Evolutionary conservation across 1,140 invertebrate species (phyloP), one percentile per base, ranked within the genome.

Genomic region (Ceratina australensis): DNA sequence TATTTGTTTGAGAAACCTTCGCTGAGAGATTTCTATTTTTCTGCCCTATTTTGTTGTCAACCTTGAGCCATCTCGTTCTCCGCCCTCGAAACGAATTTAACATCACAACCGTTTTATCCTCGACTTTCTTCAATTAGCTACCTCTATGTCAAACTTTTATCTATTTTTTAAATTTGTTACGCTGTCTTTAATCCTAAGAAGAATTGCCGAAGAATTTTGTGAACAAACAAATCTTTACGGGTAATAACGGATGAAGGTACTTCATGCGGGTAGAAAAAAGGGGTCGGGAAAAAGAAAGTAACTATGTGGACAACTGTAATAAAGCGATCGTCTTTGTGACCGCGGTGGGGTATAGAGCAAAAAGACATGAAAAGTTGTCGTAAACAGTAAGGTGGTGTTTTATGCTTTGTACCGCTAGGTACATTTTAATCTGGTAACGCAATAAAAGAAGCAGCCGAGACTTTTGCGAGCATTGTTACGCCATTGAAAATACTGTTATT

Each of bases 1-100:
- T 56, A 77, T 74, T 86, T 86, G 61, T 83, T 82, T 79, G 78
- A 83, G 50, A n/a, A 12, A 42, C 13, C 33, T 57, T 79, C 26
- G 20, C 67, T 78, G 26, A 26, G 33, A 65, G n/a, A 72, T 66
- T 74, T 57, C 1, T 33, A 22, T 16, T 33, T 79, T 74, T 56
- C 56, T 60, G 69, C 56, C 57, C 66, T 12, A 22, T 50, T 79
- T 78, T 76, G 56, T 78, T 60, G 24, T 59, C 56, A 28, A 47
- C 26, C 42, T 60, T 49, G 22, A 22, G 12, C 72, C 5, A n/a
- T 49, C 18, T 26, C 18, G 3, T 18, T 20, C 26, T n/a, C 24
- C 24, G 22, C 28, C 13, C 1, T 8, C 4, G 33, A 50, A 7
- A 42, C 24, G 15, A 50, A 10, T 20, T 33, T 33, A 24, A 22